Evolutionary conservation across 2,797 vertebrate genomes (phyloP), one percentile per base, ranked within the genome.

Genomic region (Botia kubotai): DNA sequence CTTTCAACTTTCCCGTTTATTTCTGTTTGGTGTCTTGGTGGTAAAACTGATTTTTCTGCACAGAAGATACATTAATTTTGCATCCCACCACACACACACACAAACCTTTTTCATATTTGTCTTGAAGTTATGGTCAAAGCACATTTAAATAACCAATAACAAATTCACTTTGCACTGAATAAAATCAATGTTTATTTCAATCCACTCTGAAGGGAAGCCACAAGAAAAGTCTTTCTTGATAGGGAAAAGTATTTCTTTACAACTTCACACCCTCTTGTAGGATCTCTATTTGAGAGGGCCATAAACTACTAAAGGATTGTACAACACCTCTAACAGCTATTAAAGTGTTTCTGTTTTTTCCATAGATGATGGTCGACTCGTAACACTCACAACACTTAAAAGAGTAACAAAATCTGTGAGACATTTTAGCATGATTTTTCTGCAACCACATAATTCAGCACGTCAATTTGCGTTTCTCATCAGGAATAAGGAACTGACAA

Each of bases 1-100:
- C 83, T 58, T 62, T 16, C 93, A 94, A 91, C 92, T 90, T 88
- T 78, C 74, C 57, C 23, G 16, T 62, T 62, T 7, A 14, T 46
- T 46, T 68, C 33, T 68, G 36, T 58, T 69, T 36, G 29, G 53
- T 33, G 17, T 68, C 16, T 39, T 19, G 8, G n/a, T 13, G 63
- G 63, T 33, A 2, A 63, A 66, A 43, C 63, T 12, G 17, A 66
- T 19, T 11, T 63, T 12, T 19, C 63, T 12, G 36, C 17, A 33
- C 60, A 17, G 14, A 63, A 13, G 26, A 33, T 33, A 14, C 19
- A 23, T 58, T 8, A 12, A 11, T 21, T 8, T 58, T 58, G 19
- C 2, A 12, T 21, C 5, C 55, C 23, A 10, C 16, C 17, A 14
- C 62, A 63, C 23, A 62, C 23, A 4, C 6, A 39, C 16, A 17